phyloP scores from a whole-genome alignment of 1,140 invertebrate genomes.

The Heliconius hermathena region DNA sequence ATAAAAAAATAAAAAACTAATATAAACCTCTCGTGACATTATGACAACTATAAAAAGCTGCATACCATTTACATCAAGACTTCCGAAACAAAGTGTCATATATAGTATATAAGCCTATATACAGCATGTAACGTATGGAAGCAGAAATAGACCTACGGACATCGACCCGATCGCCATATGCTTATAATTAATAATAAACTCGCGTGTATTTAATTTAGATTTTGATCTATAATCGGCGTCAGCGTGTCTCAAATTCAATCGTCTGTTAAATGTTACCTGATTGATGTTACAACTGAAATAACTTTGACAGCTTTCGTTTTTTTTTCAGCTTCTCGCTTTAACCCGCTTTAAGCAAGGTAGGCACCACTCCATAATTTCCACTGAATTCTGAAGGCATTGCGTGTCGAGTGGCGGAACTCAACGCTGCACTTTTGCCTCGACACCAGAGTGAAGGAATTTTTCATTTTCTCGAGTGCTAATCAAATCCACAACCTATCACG shows the following conservation, averaged over 20 bases:
- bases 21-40: not conserved
- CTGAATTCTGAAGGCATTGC: too few relatives aligned
- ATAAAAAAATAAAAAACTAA: not conserved
- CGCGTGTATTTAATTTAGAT: slow-evolving; percentile 30
- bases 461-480: too few relatives aligned
- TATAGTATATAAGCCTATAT: slow-evolving; percentile 22
- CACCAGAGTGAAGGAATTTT: too few relatives aligned
- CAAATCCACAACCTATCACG: too few relatives aligned
- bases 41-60: not conserved
- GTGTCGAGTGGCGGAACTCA: too few relatives aligned
- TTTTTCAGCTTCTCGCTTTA: too few relatives aligned
- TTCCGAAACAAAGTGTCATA: slow-evolving; percentile 25
- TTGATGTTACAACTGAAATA: not conserved
- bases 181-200: slow-evolving; percentile 61
- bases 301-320: not conserved
- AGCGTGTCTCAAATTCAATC: slow-evolving; percentile 28
- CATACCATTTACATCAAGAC: not conserved
- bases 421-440: too few relatives aligned
- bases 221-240: slow-evolving; percentile 40
- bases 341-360: too few relatives aligned
- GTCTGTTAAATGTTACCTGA: slow-evolving; percentile 2
- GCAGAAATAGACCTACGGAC: slow-evolving; percentile 63
- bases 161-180: slow-evolving; percentile 54
- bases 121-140: slow-evolving; percentile 41
- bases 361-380: too few relatives aligned